Evolutionary conservation across 2,797 vertebrate genomes (phyloP).

Genomic region (Mallotus villosus): DNA sequence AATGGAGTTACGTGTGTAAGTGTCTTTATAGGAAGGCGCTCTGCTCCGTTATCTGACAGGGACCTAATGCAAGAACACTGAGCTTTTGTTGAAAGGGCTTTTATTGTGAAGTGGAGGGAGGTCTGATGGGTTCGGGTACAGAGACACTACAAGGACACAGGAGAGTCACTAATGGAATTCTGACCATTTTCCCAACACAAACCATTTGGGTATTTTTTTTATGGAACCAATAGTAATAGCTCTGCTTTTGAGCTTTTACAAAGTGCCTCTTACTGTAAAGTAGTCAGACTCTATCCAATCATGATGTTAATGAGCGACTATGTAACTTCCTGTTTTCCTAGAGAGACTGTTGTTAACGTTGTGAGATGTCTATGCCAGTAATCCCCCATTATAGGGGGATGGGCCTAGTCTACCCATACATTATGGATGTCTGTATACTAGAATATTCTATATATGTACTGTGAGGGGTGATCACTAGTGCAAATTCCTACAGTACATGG

Average conservation of each 20-base stretch:
- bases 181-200: neutral
- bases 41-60: neutral
- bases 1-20: neutral
- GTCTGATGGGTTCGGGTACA: conserved; percentile 16
- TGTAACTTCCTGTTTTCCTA: neutral
- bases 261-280: conserved; percentile 45
- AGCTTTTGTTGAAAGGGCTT: conserved; percentile 34
- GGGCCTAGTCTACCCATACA: too few species aligned
- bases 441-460: too few species aligned
- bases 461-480: too few species aligned
- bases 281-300: conserved; percentile 31
- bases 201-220: neutral
- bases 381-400: neutral
- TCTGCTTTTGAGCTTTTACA: conserved; percentile 49
- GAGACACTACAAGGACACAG: conserved; percentile 17
- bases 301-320: conserved; percentile 31
- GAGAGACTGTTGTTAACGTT: neutral
- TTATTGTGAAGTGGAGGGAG: conserved; percentile 61
- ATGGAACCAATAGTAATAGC: conserved; percentile 24
- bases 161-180: conserved; percentile 62
- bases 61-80: neutral
- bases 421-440: too few species aligned
- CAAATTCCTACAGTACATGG: too few species aligned
- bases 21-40: neutral
- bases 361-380: neutral